These are phyloP conservation scores for Eleginops maclovinus DNA, from an alignment of 2,113 vertebrate genomes.

Conservation along the genomic window DNA sequence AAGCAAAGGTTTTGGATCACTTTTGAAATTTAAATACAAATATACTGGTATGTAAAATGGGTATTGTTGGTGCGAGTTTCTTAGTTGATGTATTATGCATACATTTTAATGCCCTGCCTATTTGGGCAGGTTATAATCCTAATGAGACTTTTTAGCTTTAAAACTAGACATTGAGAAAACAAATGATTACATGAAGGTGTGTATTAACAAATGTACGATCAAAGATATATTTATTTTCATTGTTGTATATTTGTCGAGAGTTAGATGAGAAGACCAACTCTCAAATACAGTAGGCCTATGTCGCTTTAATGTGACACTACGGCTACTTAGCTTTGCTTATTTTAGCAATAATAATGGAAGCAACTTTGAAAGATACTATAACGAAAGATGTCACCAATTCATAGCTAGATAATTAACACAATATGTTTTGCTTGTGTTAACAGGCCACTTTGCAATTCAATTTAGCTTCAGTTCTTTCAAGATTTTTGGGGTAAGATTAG, in stretches of 20 bases:
- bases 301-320: neutral
- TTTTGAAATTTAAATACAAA: neutral
- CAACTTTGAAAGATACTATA: neutral
- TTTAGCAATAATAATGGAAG: neutral
- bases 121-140: neutral
- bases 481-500: neutral
- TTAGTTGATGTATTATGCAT: neutral
- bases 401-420: neutral
- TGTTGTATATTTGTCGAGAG: neutral
- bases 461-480: neutral
- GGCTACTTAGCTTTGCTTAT: neutral
- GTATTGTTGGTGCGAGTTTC: neutral
- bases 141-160: neutral
- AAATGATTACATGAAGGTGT: neutral
- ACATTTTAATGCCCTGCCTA: neutral
- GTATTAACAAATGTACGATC: no score
- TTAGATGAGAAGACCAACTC: neutral
- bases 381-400: neutral
- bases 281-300: no score
- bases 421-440: neutral
- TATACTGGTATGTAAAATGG: neutral
- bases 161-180: no score
- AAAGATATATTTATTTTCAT: neutral
- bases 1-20: neutral
- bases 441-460: neutral